phyloP scores from a whole-genome alignment of 2,888 invertebrate species.

The Spisula solida region DNA sequence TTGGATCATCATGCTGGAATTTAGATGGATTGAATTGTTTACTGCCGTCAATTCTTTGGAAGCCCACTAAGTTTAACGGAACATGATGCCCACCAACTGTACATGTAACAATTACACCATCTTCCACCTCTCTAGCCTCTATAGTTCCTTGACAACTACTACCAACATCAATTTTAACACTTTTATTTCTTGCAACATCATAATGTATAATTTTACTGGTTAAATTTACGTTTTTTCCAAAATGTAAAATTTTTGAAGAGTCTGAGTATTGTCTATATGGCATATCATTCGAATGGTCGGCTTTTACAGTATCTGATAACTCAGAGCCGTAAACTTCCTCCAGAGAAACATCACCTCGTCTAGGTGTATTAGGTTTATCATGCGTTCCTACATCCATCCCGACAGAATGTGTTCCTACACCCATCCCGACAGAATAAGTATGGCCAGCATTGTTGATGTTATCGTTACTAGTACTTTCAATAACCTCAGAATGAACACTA shows the following conservation, averaged over 20 bases:
- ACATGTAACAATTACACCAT: constrained; percentile 59
- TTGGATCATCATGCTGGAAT: constrained; percentile 42
- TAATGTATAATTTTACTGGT: constrained; percentile 20
- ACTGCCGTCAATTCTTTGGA: constrained; percentile 24
- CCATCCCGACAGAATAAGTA: neutral
- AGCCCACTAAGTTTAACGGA: constrained; percentile 51
- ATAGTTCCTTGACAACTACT: constrained; percentile 59
- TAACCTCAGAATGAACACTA: neutral
- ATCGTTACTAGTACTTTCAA: neutral
- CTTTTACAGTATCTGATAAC: neutral
- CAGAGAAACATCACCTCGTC: constrained; percentile 42
- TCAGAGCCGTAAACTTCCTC: constrained; percentile 38
- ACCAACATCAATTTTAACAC: constrained; percentile 55
- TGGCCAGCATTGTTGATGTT: neutral
- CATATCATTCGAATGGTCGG: constrained; percentile 6
- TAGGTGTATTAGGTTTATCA: neutral
- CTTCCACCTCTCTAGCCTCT: constrained; percentile 51
- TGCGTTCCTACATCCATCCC: neutral
- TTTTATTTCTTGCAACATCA: constrained; percentile 47
- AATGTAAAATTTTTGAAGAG: neutral
- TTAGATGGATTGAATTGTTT: neutral
- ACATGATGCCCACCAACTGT: constrained; percentile 56
- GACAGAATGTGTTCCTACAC: neutral
- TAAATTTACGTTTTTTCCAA: neutral
- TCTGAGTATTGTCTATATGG: neutral